Base-by-base conservation (phyloP, 2,113 vertebrate species). In the Daphoenositta chrysoptera region DNA sequence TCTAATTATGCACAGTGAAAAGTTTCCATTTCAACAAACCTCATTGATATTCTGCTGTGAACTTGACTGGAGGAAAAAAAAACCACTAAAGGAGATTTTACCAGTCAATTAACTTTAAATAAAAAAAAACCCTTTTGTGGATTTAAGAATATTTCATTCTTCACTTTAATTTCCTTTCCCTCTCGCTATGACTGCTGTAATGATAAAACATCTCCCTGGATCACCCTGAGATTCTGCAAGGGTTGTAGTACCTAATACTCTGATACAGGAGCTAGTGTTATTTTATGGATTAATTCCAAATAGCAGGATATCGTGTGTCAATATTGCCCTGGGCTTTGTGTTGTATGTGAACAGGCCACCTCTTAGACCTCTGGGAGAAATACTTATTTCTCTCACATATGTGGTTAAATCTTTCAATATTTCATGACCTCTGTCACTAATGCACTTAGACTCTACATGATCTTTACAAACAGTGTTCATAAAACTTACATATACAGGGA, bases 1-100 rank as follows among this genome's bases (percentile, higher is more conserved):
- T 95, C 89, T 97, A 96, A 97, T 96, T 97, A 98, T 97, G 86
- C 94, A 95, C 18, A 57, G 83, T 93, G 89, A 97, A 97, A 96
- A 96, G 95, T 97, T 98, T 97, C 90, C 87, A 95, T 98, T 98
- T 98, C 94, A 97, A 90, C 75, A 94, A 96, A 61, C 61, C 87
- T 97, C 93, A 81, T 97, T 97, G 95, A 89, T 96, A 97, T 97
- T 97, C 96, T 93, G 77, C 92, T 89, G 58, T 86, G 82, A 96
- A 90, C 77, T 97, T 97, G 92, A 97, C 92, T 96, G 75, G 54
- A 61, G 1, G 4, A 44, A 53, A 65, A 64, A 56, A 91, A 69
- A 83, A 76, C 15, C 73, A 95, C 84, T 96, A 88, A 83, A 85
- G 51, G 90, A 95, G 57, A 93, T 95, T 94, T 89, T 94, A 76